Evolutionary conservation across 2,113 vertebrate species (phyloP), one percentile per base, ranked within the genome.

Genomic region (Centrocercus urophasianus): DNA sequence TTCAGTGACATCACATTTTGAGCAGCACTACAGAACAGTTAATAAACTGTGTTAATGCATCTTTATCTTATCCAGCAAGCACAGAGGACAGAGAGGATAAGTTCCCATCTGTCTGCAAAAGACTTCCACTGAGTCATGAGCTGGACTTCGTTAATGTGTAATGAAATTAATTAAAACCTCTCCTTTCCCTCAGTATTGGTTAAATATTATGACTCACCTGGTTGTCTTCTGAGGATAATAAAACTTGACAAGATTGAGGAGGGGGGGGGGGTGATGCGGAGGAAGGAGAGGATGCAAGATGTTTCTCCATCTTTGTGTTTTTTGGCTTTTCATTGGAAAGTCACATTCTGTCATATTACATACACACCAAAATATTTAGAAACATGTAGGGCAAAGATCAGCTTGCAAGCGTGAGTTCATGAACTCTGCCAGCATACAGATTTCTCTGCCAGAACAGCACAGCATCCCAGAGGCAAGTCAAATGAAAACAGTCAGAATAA

Each of bases 391-490:
- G 67, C 61, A 93, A 95, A 91, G 83, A 89, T 93, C 80, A 83
- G 30, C 42, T 87, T 87, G 74, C 84, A 91, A 83, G 28, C 5
- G 0, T 69, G 65, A 87, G 89, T 95, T 96, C 96, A 90, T 77
- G 89, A 96, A 94, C 93, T 87, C 92, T 90, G 89, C 88, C 84
- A 96, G 86, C 0, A 0, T 11, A 8, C 22, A 75, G 80, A 96
- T 92, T 81, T 95, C 57, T 89, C 91, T 89, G 72, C 65, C 72
- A 71, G 79, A 93, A n/a, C 25, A 52, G 79, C 69, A 81, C 25
- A 91, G 75, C 67, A 91, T 95, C 93, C 96, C 86, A 81, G 83
- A 94, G 91, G 80, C 89, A 95, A 93, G 84, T 92, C 73, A 96
- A 95, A 96, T 67, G 83, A 89, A 91, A 92, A 90, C 78, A 90